These are phyloP conservation scores for Triops longicaudatus DNA, from an alignment of 1,140 invertebrate species.

Conservation along the genomic window DNA sequence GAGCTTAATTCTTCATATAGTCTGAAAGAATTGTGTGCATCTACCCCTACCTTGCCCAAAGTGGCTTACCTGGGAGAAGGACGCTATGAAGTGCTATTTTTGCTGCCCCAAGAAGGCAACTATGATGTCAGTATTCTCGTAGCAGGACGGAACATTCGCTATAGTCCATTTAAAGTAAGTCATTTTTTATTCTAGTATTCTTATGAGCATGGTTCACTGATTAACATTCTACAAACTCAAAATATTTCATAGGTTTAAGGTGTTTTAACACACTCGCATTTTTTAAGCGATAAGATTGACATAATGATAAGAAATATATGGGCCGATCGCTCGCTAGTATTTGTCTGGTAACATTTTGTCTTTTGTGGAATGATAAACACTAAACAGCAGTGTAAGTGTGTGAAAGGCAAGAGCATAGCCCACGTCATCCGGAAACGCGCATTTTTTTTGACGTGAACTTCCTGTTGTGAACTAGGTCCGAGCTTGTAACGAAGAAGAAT, in stretches of 20 bases:
- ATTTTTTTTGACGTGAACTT: not conserved
- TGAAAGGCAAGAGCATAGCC: too few species aligned
- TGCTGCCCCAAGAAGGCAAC: conserved; percentile 16
- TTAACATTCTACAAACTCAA: too few species aligned
- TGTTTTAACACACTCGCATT: too few species aligned
- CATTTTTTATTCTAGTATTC: not conserved
- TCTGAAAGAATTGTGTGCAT: not conserved
- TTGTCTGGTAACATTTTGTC: too few species aligned
- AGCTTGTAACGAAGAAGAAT: conserved; percentile 15
- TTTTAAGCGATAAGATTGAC: too few species aligned
- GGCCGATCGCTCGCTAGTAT: too few species aligned
- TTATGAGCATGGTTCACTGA: too few species aligned
- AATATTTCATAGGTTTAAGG: too few species aligned
- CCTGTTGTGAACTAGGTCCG: not conserved
- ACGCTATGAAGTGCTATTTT: conserved; percentile 13
- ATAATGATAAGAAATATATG: too few species aligned
- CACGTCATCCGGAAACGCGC: too few species aligned
- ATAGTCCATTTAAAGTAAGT: conserved; percentile 21
- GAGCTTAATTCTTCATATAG: not conserved
- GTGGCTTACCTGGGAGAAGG: not conserved
- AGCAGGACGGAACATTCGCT: not conserved
- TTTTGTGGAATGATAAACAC: too few species aligned
- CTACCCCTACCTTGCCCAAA: not conserved
- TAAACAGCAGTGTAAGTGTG: too few species aligned
- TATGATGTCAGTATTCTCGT: conserved; percentile 19